Conservation (phyloP, 2,113 vertebrate genomes). For the Erythrolamprus reginae region DNA sequence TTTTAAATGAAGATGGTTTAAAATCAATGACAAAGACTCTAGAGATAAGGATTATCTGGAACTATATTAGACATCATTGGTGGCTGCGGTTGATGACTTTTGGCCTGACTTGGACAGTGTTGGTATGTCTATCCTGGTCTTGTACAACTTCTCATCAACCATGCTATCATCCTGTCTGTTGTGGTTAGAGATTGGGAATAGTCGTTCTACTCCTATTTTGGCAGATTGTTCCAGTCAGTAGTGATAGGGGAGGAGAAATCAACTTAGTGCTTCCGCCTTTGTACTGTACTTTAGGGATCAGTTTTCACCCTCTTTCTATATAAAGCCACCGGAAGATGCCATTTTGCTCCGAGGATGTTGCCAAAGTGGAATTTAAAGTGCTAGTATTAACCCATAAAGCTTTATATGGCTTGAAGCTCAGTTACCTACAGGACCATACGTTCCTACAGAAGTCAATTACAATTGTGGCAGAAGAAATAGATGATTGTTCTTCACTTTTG, state of each 20-base stretch:
- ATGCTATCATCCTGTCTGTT: neutral
- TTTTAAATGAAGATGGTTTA: neutral
- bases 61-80: neutral
- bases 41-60: neutral
- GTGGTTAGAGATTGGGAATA: neutral
- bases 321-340: neutral
- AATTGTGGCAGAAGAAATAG: neutral
- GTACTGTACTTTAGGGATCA: neutral
- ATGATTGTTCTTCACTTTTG: neutral
- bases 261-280: neutral
- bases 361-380: neutral
- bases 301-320: neutral
- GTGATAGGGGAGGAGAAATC: neutral
- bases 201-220: neutral
- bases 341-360: neutral
- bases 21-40: neutral
- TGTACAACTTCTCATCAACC: neutral
- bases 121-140: neutral
- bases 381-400: neutral
- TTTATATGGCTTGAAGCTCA: neutral
- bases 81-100: neutral
- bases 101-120: neutral
- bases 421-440: neutral
- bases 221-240: neutral
- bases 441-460: neutral